phyloP scores from a whole-genome alignment of 2,797 vertebrate species.

The Tolypeutes matacus region DNA sequence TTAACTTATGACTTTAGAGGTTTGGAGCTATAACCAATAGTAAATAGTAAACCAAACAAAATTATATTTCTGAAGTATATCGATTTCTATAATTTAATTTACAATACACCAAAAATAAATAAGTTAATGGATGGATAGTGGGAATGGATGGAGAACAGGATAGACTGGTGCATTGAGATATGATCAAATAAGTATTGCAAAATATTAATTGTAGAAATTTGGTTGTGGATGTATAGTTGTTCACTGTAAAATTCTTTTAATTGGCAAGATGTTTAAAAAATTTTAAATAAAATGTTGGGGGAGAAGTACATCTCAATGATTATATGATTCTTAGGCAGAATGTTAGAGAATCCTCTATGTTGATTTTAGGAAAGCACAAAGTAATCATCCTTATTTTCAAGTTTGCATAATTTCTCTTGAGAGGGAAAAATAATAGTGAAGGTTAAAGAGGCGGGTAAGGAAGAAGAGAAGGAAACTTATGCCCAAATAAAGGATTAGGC shows the following conservation, averaged over 20 bases:
- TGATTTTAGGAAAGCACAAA: background rate
- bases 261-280: background rate
- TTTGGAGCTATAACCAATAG: background rate
- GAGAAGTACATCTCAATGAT: background rate
- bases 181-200: background rate
- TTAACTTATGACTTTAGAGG: background rate
- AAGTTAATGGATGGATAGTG: background rate
- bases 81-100: constrained; percentile 1
- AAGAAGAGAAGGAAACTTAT: background rate
- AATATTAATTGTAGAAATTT: background rate
- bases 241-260: background rate
- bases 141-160: background rate
- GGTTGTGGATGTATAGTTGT: background rate
- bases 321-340: background rate
- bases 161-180: background rate
- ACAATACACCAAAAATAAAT: background rate
- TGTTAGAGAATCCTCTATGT: background rate
- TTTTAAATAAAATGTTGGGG: background rate
- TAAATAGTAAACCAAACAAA: constrained; percentile 12
- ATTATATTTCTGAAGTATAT: background rate
- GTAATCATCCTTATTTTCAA: background rate
- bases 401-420: background rate
- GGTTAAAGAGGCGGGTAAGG: background rate
- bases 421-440: background rate
- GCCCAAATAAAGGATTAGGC: background rate